Percentiles rank a stretch among this genome's conserved stretches.
Evolutionary conservation across 2,888 invertebrate genomes (phyloP).

Genomic region (Noctua fimbriata): DNA sequence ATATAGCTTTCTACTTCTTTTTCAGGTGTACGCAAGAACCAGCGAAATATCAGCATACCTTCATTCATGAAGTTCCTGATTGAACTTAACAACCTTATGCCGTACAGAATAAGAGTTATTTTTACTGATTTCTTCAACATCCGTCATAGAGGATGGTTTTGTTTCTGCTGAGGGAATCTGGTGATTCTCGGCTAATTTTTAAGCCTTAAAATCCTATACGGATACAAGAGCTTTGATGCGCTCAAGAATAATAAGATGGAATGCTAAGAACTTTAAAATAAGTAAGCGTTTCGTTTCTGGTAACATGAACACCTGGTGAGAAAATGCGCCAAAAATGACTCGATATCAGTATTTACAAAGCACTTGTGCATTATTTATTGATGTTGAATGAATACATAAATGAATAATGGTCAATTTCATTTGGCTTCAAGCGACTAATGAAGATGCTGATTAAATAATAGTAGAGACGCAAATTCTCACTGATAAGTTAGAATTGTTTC

Average conservation of each 20-base stretch:
- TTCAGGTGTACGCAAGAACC: slow-evolving; percentile 86
- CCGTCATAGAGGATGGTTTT: slow-evolving; percentile 86
- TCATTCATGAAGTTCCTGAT: slow-evolving; percentile 83
- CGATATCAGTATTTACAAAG: background rate
- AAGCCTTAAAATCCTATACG: slow-evolving; percentile 32
- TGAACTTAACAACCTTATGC: slow-evolving; percentile 83
- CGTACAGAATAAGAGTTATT: slow-evolving; percentile 85
- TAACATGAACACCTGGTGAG: background rate
- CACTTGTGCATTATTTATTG: background rate
- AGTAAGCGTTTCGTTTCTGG: background rate
- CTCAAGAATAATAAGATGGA: background rate
- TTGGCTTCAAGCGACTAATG: background rate
- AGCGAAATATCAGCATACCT: slow-evolving; percentile 83
- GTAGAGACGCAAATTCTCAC: slow-evolving; percentile 11
- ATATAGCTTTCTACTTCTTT: slow-evolving; percentile 27
- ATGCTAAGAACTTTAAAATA: slow-evolving; percentile 1
- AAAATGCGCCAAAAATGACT: slow-evolving; percentile 1
- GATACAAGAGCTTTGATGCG: slow-evolving; percentile 11
- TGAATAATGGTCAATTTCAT: slow-evolving; percentile 1
- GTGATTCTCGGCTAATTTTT: slow-evolving; percentile 22
- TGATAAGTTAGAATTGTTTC: background rate
- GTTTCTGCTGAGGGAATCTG: slow-evolving; percentile 80
- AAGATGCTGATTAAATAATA: slow-evolving; percentile 27
- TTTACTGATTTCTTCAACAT: slow-evolving; percentile 87
- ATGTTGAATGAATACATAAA: background rate